Conservation (phyloP, 2,888 invertebrate genomes). For the Erannis defoliaria region DNA sequence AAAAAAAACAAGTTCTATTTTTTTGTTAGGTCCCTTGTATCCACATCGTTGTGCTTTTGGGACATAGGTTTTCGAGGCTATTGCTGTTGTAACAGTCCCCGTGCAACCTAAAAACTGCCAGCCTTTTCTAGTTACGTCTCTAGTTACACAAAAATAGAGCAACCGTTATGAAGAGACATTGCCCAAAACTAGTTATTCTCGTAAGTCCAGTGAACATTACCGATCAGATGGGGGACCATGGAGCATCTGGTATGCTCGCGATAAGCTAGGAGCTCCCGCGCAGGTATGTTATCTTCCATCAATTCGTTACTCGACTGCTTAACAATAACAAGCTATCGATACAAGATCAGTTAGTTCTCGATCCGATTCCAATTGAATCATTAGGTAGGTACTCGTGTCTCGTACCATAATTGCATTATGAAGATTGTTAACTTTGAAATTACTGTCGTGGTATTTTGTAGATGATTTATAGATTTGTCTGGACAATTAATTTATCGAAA, state of each 20-base stretch:
- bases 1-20: no score
- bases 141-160: constrained; percentile 16
- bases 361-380: constrained; percentile 37
- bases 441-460: constrained; percentile 43
- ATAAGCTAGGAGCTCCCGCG: constrained; percentile 59
- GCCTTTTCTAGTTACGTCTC: no score
- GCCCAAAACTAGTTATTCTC: constrained; percentile 50
- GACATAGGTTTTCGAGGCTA: no score
- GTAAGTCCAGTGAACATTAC: constrained; percentile 55
- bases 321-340: constrained; percentile 48
- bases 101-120: no score
- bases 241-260: constrained; percentile 49
- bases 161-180: constrained; percentile 48
- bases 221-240: constrained; percentile 56
- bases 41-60: no score
- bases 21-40: no score
- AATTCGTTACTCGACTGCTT: constrained; percentile 56
- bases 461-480: constrained; percentile 38
- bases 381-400: constrained; percentile 8
- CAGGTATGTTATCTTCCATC: constrained; percentile 68
- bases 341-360: constrained; percentile 37
- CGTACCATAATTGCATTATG: constrained; percentile 44
- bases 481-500: constrained; percentile 59
- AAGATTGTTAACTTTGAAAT: constrained; percentile 44
- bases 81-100: no score